These are phyloP conservation scores for Tigriopus californicus DNA, from an alignment of 2,888 invertebrate genomes.

Conservation along the genomic window DNA sequence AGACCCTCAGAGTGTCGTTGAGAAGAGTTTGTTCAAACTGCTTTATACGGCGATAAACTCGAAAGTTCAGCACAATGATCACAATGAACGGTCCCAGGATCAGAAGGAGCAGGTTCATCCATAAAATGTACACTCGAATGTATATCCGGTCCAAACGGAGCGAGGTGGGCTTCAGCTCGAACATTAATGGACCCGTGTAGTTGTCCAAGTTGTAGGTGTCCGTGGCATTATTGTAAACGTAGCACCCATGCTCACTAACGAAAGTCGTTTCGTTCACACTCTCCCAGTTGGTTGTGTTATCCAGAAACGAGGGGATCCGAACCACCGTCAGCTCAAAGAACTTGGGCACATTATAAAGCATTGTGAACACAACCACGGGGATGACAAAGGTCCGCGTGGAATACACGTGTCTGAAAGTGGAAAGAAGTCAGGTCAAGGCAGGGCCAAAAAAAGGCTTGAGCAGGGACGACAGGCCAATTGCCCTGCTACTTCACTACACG, in stretches of 20 bases:
- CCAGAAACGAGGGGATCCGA: background rate
- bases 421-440: too few species aligned
- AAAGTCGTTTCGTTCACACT: background rate
- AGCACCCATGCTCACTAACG: background rate
- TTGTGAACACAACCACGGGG: background rate
- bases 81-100: slow-evolving; percentile 6
- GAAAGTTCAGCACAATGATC: background rate
- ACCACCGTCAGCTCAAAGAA: slow-evolving; percentile 5
- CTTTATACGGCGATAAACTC: background rate
- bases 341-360: slow-evolving; percentile 9
- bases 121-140: slow-evolving; percentile 9
- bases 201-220: too few species aligned
- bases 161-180: background rate
- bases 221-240: too few species aligned
- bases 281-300: background rate
- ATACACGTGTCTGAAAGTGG: background rate
- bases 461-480: too few species aligned
- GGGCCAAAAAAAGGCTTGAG: too few species aligned
- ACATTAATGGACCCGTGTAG: too few species aligned
- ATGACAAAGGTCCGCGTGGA: slow-evolving; percentile 10
- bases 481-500: too few species aligned
- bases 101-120: slow-evolving; percentile 8
- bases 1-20: background rate
- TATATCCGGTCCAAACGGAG: background rate
- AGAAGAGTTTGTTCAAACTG: background rate